phyloP scores from a whole-genome alignment of 2,797 vertebrate genomes.

The Threskiornis aethiopicus region DNA sequence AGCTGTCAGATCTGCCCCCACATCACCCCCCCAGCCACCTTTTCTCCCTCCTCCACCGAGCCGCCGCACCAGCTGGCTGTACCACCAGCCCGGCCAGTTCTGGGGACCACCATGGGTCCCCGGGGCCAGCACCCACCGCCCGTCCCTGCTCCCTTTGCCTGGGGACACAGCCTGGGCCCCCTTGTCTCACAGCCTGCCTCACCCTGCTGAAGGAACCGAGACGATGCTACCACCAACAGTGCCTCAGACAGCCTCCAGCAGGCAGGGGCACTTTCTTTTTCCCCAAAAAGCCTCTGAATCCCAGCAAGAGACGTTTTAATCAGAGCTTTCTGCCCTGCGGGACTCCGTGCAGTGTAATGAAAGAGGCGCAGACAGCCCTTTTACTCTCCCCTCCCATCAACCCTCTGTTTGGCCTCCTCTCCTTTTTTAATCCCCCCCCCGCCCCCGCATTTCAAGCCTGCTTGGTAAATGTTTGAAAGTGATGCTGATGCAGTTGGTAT shows the following conservation, averaged over 20 bases:
- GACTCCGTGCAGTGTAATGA: background rate
- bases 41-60: accelerated
- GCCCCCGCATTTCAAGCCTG: background rate
- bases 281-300: conserved; percentile 24
- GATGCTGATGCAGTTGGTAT: conserved; percentile 62
- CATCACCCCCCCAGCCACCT: no score
- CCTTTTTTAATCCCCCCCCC: background rate
- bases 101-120: background rate
- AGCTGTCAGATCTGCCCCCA: background rate
- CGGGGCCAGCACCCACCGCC: accelerated
- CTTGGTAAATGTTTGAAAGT: conserved; percentile 47
- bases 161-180: background rate
- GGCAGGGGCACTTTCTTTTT: background rate
- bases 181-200: background rate
- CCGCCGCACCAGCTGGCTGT: background rate
- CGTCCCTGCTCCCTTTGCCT: accelerated
- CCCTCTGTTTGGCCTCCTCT: conserved; percentile 37
- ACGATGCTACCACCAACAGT: background rate
- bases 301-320: conserved; percentile 39
- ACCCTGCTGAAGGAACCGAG: background rate
- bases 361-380: conserved; percentile 38
- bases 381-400: conserved; percentile 28
- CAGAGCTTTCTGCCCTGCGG: conserved; percentile 51
- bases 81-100: background rate
- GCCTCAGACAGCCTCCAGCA: conserved; percentile 26